phyloP scores from a whole-genome alignment of 2,113 vertebrate species.

The Chaenocephalus aceratus region DNA sequence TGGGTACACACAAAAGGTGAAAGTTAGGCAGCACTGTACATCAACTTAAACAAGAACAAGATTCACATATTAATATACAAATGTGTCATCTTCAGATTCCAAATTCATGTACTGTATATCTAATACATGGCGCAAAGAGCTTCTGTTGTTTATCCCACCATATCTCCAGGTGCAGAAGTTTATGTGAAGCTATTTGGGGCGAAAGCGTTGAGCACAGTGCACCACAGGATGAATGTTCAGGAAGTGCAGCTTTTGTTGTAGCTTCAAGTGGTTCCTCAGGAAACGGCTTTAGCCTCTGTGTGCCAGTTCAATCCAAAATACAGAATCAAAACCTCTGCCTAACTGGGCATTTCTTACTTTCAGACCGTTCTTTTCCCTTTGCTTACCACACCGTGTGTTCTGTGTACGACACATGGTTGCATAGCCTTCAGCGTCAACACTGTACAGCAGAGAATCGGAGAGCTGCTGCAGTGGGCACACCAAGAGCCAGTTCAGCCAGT shows the following conservation, averaged over 20 bases:
- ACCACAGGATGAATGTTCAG: slow-evolving; percentile 28
- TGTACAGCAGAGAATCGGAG: slow-evolving; percentile 10
- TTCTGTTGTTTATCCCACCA: slow-evolving; percentile 13
- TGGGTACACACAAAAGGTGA: slow-evolving; percentile 13
- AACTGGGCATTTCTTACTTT: slow-evolving; percentile 13
- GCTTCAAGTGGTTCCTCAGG: slow-evolving; percentile 56
- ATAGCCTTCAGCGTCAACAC: slow-evolving; percentile 49
- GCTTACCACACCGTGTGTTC: slow-evolving; percentile 22
- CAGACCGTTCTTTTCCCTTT: slow-evolving; percentile 27
- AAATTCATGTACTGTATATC: neutral
- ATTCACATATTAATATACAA: neutral
- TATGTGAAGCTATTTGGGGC: slow-evolving; percentile 14
- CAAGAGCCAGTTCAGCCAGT: slow-evolving; percentile 9
- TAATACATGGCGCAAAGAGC: neutral
- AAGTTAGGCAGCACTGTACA: neutral
- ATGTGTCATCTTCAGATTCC: neutral
- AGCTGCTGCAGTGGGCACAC: slow-evolving; percentile 15
- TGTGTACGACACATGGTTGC: slow-evolving; percentile 18
- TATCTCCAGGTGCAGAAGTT: slow-evolving; percentile 4
- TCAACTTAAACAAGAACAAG: neutral
- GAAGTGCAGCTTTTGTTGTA: slow-evolving; percentile 54
- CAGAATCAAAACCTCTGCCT: neutral
- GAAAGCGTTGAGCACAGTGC: slow-evolving; percentile 13
- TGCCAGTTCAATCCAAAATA: slow-evolving; percentile 29
- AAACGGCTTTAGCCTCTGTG: slow-evolving; percentile 50